These are phyloP conservation scores for Lytechinus pictus DNA, from an alignment of 35 echinoderm and acorn worm genomes.

Conservation along the genomic window DNA sequence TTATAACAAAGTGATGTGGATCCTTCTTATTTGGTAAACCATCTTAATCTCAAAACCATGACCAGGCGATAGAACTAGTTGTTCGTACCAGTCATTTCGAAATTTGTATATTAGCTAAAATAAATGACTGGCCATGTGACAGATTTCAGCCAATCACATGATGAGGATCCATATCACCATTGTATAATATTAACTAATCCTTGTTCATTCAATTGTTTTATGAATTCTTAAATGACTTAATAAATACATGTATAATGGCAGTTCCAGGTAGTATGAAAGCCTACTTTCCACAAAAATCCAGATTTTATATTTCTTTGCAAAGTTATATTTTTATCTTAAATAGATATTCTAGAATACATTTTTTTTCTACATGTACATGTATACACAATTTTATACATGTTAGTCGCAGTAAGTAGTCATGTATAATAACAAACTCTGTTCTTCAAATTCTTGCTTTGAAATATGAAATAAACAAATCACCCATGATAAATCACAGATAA, in stretches of 20 bases:
- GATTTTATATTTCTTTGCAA: neutral
- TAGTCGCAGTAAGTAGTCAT: neutral
- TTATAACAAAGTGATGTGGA: no score
- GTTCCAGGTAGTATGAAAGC: neutral
- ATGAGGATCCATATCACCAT: neutral
- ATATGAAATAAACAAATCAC: neutral
- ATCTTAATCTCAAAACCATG: no score
- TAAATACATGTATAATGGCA: neutral
- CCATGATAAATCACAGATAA: neutral
- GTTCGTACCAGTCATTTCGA: no score
- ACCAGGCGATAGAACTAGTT: no score
- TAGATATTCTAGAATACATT: neutral
- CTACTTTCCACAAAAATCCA: neutral
- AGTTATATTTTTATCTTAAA: neutral
- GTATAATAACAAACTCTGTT: neutral
- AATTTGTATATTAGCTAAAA: no score
- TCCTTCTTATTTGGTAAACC: no score
- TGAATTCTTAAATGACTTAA: neutral
- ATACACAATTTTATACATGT: neutral
- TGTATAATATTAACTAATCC: neutral
- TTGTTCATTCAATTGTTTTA: neutral
- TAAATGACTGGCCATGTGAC: no score
- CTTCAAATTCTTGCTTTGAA: neutral
- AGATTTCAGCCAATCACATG: no score
- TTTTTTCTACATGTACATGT: neutral